These are phyloP conservation scores for Pao palembangensis DNA, from an alignment of 2,113 vertebrate species.

Conservation along the genomic window DNA sequence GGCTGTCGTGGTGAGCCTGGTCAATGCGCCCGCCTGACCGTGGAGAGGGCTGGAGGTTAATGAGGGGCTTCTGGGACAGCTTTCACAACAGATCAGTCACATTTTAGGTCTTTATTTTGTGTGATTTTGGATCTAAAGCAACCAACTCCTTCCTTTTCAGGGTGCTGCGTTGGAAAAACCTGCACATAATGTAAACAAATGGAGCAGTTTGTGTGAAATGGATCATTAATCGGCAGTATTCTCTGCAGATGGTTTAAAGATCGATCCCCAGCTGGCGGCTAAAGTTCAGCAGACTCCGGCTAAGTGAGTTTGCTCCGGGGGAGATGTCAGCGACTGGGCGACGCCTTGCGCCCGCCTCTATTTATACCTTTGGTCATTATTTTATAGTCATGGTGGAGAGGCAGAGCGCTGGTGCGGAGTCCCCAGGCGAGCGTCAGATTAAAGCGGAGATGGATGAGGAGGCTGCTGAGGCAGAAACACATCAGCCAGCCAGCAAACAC, in stretches of 20 bases:
- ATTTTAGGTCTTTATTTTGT: no score
- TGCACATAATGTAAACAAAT: no score
- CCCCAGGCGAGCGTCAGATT: slow-evolving; percentile 47
- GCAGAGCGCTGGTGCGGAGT: slow-evolving; percentile 18
- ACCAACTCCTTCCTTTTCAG: no score
- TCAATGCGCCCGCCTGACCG: slow-evolving; percentile 75
- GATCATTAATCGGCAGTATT: no score
- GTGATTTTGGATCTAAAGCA: no score
- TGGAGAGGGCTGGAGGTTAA: not conserved
- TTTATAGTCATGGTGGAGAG: slow-evolving; percentile 56
- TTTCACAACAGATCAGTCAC: no score
- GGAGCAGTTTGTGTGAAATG: no score
- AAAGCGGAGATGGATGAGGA: slow-evolving; percentile 50
- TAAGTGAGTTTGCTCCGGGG: slow-evolving; percentile 35
- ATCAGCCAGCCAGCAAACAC: slow-evolving; percentile 15
- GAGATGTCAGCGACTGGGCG: slow-evolving; percentile 39
- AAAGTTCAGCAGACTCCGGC: slow-evolving; percentile 4
- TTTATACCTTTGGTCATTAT: slow-evolving; percentile 56
- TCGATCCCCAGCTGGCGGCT: not conserved
- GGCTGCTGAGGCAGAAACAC: slow-evolving; percentile 24
- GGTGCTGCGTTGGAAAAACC: no score
- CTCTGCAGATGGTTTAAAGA: not conserved
- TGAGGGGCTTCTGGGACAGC: no score
- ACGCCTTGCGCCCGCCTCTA: slow-evolving; percentile 54
- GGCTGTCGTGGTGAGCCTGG: slow-evolving; percentile 73